A percentile compares a stretch with the other conserved stretches of the same genome.
Conservation (phyloP, 2,113 vertebrate genomes). For the Neoarius graeffei region DNA sequence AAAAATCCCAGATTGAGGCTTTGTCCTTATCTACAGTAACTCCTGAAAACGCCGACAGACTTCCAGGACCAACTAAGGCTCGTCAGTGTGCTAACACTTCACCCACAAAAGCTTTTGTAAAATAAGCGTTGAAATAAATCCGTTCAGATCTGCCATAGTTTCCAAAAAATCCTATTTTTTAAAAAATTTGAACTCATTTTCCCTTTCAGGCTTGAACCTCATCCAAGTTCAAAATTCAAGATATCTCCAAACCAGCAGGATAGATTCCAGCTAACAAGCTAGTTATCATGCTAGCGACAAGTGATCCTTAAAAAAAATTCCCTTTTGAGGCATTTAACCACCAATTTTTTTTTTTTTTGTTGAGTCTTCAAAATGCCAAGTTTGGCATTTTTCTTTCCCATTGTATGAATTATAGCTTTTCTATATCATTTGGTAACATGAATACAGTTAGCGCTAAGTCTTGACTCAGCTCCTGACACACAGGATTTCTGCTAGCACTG, state of each 20-base stretch:
- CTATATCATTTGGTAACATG: neutral
- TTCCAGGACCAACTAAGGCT: neutral
- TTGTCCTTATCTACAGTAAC: neutral
- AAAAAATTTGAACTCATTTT: neutral
- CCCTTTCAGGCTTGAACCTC: neutral
- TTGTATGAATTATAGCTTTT: neutral
- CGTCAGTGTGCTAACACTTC: neutral
- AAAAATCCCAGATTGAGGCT: neutral
- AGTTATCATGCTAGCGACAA: neutral
- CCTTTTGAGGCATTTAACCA: neutral
- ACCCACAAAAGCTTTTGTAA: neutral
- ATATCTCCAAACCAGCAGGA: neutral
- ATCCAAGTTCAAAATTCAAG: neutral
- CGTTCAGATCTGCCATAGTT: neutral
- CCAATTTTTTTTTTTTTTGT: neutral
- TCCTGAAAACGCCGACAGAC: neutral
- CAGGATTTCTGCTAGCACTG: neutral
- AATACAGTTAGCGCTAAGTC: neutral
- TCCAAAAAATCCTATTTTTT: neutral
- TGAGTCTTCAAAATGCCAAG: neutral
- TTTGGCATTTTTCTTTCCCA: neutral
- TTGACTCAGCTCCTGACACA: neutral
- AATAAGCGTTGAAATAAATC: neutral
- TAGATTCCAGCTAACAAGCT: neutral
- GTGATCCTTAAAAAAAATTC: neutral